Evolutionary conservation across 1,140 invertebrate genomes (phyloP), one percentile per base, ranked within the genome.

Genomic region (Sinella curviseta): DNA sequence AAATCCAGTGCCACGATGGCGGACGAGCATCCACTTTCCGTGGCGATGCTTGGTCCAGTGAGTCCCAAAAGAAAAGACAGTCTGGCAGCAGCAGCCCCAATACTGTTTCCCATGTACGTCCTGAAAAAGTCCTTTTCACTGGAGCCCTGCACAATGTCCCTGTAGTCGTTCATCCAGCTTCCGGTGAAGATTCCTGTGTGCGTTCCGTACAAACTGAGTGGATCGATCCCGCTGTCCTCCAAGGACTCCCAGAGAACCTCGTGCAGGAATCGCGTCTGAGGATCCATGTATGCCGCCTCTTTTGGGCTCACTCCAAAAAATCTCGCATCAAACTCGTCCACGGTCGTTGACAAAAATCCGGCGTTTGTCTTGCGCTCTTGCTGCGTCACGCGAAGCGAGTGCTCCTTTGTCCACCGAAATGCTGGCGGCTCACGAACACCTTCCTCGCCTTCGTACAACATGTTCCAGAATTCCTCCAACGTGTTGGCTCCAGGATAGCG

Each of bases 271-370:
- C 78, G 24, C 33, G 73, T 28, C 57, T 79, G 78, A 0, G 78
- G 78, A 26, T 79, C 78, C 39, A 79, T 75, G 31, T 54, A 54
- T 31, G 39, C 33, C 20, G 74, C 73, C 26, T 79, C 78, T 28
- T 55, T 55, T 1, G 73, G 78, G 30, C 33, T 65, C 17, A 76
- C 74, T 4, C 74, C 74, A 65, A 79, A 79, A 36, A 79, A 79
- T 34, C 57, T 75, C 8, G 78, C 78, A 24, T 79, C 78, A 36
- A 79, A 79, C 33, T 60, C 57, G 28, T 79, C 78, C 28, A 79
- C 48, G 12, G 73, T n/a, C 16, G 39, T 57, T 1, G 24, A 26
- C 28, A 77, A 31, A 60, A 57, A 77, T 2, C 55, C 55, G 14
- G 76, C 76, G 24, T 55, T 34, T 2, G 55, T 55, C 33, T 57